Percentiles rank a stretch among this genome's conserved stretches.
Evolutionary conservation across 2,797 vertebrate species (phyloP).

Genomic region (Xiphophorus birchmanni): DNA sequence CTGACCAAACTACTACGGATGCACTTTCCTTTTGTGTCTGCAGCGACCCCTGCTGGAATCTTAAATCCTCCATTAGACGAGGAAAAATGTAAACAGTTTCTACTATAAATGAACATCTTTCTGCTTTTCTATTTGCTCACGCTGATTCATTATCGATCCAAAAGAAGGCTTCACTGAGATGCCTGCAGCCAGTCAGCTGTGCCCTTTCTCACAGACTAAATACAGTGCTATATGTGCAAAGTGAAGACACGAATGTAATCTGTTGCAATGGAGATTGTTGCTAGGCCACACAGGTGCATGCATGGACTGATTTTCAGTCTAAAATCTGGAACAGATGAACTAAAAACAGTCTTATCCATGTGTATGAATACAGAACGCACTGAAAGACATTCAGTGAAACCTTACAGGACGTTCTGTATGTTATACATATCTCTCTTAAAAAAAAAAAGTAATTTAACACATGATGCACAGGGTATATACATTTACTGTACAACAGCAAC

Average conservation of each 20-base stretch:
- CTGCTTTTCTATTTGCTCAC: too few relatives aligned
- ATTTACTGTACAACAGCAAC: conserved; percentile 69
- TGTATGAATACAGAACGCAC: conserved; percentile 28
- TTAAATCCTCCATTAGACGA: neutral
- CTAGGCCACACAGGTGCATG: conserved; percentile 55
- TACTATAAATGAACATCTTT: neutral
- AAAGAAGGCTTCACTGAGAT: conserved; percentile 9
- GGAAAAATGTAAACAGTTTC: neutral
- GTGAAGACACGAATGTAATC: conserved; percentile 25
- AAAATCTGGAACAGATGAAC: conserved; percentile 49
- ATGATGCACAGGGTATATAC: conserved; percentile 69
- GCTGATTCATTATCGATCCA: conserved; percentile 5
- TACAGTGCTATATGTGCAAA: conserved; percentile 51
- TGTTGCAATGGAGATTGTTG: conserved; percentile 32
- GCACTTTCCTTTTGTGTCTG: neutral
- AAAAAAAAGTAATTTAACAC: conserved; percentile 55
- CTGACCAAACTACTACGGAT: neutral
- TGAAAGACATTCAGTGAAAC: conserved; percentile 49
- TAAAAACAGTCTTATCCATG: conserved; percentile 59
- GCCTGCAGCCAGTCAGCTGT: conserved; percentile 11
- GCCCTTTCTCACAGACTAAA: conserved; percentile 2
- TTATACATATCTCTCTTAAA: conserved; percentile 33
- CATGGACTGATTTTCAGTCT: conserved; percentile 42
- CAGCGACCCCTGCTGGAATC: neutral
- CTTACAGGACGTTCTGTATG: conserved; percentile 31